Evolutionary conservation across 2,797 vertebrate species (phyloP).

Genomic region (Pteronotus mesoamericanus): DNA sequence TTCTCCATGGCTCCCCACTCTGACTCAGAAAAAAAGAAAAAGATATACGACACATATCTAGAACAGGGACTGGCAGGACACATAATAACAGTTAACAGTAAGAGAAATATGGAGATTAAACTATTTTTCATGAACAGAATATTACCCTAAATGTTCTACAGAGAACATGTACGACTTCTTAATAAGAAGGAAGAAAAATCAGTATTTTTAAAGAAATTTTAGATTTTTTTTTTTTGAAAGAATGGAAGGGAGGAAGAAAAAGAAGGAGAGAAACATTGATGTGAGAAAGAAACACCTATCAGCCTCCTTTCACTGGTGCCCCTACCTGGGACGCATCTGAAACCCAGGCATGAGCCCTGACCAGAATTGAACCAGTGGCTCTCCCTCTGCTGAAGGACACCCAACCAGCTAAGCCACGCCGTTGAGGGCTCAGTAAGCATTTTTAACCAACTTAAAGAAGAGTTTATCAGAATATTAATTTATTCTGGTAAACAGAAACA

Average conservation of each 20-base stretch:
- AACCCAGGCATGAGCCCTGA: too few relatives aligned
- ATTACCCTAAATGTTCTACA: neutral
- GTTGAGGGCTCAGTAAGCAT: neutral
- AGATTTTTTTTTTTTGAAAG: too few relatives aligned
- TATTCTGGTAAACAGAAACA: neutral
- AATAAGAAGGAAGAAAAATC: neutral
- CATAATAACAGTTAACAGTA: neutral
- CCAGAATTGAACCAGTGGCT: too few relatives aligned
- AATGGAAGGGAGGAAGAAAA: too few relatives aligned
- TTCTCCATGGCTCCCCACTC: neutral
- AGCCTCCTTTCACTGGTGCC: too few relatives aligned
- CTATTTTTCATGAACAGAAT: neutral
- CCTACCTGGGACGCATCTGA: too few relatives aligned
- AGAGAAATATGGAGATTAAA: neutral
- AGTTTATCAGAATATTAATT: neutral
- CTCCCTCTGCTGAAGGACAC: too few relatives aligned
- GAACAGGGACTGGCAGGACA: neutral
- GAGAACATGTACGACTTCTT: neutral
- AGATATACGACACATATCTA: neutral
- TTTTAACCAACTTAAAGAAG: neutral
- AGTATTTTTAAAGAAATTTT: too few relatives aligned
- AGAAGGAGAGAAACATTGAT: too few relatives aligned
- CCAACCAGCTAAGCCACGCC: too few relatives aligned
- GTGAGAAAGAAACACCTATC: too few relatives aligned
- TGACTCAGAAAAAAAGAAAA: neutral